Conservation (phyloP, 1,140 invertebrate species). For the Artemia franciscana region DNA sequence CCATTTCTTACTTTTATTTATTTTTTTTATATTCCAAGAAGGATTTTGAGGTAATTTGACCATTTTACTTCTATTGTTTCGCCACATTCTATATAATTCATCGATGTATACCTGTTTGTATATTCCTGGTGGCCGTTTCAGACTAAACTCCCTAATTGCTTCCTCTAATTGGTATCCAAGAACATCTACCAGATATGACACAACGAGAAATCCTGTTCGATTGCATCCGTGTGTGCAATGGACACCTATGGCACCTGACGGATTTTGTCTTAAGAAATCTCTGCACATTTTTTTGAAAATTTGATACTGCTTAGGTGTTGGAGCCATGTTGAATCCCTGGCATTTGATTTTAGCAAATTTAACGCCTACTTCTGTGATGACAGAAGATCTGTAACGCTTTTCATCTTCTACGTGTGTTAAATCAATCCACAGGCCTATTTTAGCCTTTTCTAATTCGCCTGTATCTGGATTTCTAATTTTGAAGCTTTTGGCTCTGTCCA, state of each 20-base stretch:
- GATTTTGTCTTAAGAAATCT: slow-evolving; percentile 47
- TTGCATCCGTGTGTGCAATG: slow-evolving; percentile 99
- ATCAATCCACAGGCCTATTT: slow-evolving; percentile 85
- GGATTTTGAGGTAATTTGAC: too few species aligned
- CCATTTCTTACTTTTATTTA: too few species aligned
- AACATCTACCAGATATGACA: slow-evolving; percentile 64
- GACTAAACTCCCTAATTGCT: slow-evolving; percentile 45
- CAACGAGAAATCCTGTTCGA: slow-evolving; percentile 81
- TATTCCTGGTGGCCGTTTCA: slow-evolving; percentile 32
- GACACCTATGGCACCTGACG: slow-evolving; percentile 56
- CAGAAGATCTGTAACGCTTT: slow-evolving; percentile 66
- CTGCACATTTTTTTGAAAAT: slow-evolving; percentile 51
- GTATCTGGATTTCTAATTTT: too few species aligned
- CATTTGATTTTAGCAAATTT: slow-evolving; percentile 69
- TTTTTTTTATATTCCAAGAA: too few species aligned
- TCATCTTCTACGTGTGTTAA: slow-evolving; percentile 79
- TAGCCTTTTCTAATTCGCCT: too few species aligned
- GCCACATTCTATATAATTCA: slow-evolving; percentile 33
- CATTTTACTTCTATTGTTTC: too few species aligned
- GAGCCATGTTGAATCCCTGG: slow-evolving; percentile 56
- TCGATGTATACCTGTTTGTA: slow-evolving; percentile 40
- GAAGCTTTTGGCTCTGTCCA: too few species aligned
- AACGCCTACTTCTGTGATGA: slow-evolving; percentile 45
- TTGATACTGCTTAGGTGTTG: slow-evolving; percentile 45
- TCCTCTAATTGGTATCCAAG: slow-evolving; percentile 50